A percentile compares a stretch with the other conserved stretches of the same genome.
These are phyloP conservation scores for Diarsia dahlii DNA, from an alignment of 2,888 invertebrate genomes.

Conservation along the genomic window DNA sequence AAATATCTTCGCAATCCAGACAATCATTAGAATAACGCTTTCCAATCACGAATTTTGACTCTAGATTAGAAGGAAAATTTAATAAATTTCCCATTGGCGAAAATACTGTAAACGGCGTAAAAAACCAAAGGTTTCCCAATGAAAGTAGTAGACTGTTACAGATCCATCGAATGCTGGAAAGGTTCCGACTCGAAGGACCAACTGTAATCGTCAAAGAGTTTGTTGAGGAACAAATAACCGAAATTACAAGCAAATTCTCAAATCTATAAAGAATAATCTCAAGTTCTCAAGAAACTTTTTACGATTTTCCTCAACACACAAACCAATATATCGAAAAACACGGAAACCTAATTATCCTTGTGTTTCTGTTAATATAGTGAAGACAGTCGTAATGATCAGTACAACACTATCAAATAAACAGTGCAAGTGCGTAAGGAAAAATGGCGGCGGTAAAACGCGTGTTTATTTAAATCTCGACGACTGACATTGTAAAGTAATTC, in stretches of 20 bases:
- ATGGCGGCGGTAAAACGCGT: constrained; percentile 42
- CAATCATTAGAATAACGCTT: neutral
- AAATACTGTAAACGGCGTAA: neutral
- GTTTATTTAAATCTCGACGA: constrained; percentile 60
- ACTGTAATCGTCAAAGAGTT: neutral
- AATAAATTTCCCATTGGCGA: neutral
- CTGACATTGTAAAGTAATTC: constrained; percentile 64
- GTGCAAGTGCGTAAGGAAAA: constrained; percentile 50
- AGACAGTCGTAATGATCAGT: constrained; percentile 38
- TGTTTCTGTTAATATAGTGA: constrained; percentile 33
- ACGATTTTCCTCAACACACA: constrained; percentile 9
- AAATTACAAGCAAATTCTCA: neutral
- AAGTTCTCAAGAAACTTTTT: neutral
- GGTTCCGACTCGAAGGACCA: neutral
- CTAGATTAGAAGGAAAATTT: neutral
- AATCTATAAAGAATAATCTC: neutral
- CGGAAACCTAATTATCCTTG: constrained; percentile 30
- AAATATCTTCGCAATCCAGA: no score
- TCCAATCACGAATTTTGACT: no score
- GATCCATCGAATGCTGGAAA: neutral
- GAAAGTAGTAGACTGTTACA: no score
- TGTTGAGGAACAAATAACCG: neutral
- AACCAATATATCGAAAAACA: constrained; percentile 9
- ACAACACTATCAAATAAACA: constrained; percentile 51
- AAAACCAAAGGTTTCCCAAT: no score